A percentile compares a stretch with the other conserved stretches of the same genome.
Conservation (phyloP, 2,888 invertebrate genomes). For the Lochmaea capreae region DNA sequence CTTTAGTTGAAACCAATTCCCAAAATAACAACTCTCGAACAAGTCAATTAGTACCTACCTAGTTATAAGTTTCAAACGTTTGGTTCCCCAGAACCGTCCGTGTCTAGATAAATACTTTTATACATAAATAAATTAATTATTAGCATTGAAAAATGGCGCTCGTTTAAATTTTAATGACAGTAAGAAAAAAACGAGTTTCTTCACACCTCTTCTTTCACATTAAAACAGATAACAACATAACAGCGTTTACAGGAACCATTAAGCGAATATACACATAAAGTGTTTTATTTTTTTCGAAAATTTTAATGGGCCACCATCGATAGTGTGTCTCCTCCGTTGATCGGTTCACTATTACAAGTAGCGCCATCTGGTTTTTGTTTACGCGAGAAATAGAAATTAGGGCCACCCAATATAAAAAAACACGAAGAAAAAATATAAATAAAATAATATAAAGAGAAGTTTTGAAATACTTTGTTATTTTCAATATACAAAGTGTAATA, state of each 20-base stretch:
- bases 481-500: no score
- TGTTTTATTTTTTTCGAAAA: slow-evolving; percentile 49
- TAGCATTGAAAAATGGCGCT: slow-evolving; percentile 58
- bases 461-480: no score
- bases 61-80: slow-evolving; percentile 50
- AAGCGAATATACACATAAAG: slow-evolving; percentile 49
- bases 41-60: slow-evolving; percentile 50
- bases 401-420: not conserved
- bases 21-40: slow-evolving; percentile 44
- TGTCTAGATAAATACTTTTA: slow-evolving; percentile 58
- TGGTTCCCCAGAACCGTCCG: slow-evolving; percentile 49
- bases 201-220: slow-evolving; percentile 57
- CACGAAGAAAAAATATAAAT: not conserved
- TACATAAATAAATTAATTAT: slow-evolving; percentile 61
- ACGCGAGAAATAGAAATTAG: not conserved
- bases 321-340: slow-evolving; percentile 16
- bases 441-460: no score
- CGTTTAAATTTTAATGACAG: slow-evolving; percentile 56
- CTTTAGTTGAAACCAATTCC: slow-evolving; percentile 41
- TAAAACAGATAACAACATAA: slow-evolving; percentile 48
- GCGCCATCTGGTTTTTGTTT: slow-evolving; percentile 13
- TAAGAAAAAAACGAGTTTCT: slow-evolving; percentile 56
- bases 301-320: slow-evolving; percentile 45
- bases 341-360: not conserved
- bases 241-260: slow-evolving; percentile 50